A percentile compares a stretch with the other conserved stretches of the same genome.
Evolutionary conservation across 2,888 invertebrate genomes (phyloP).

Genomic region (Caenorhabditis plicata): DNA sequence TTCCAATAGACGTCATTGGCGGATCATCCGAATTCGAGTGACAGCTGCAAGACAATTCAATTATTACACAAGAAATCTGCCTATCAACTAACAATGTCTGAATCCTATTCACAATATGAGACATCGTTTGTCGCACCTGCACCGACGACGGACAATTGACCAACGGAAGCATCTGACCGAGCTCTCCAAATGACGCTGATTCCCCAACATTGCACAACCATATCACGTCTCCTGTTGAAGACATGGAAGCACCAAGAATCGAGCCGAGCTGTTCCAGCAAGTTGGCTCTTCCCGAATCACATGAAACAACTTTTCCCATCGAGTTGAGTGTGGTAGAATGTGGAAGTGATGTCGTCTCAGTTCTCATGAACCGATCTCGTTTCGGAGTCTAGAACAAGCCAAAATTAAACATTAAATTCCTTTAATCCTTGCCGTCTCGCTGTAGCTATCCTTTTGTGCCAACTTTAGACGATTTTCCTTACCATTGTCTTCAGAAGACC

Average conservation of each 20-base stretch:
- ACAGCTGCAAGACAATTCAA: constrained; percentile 50
- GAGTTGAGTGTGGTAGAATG: constrained; percentile 17
- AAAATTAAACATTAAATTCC: neutral
- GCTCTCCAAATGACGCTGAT: constrained; percentile 6
- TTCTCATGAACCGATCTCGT: constrained; percentile 5
- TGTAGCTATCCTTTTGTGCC: constrained; percentile 20
- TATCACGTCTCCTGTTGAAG: constrained; percentile 14
- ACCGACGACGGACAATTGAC: constrained; percentile 46
- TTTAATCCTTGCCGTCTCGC: constrained; percentile 1
- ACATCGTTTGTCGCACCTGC: constrained; percentile 46
- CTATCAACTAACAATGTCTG: constrained; percentile 57
- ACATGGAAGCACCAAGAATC: constrained; percentile 16
- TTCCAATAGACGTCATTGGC: constrained; percentile 50
- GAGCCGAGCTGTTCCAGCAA: constrained; percentile 15
- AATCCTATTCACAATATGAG: constrained; percentile 54
- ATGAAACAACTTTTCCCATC: constrained; percentile 4
- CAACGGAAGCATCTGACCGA: constrained; percentile 38
- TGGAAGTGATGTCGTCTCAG: constrained; percentile 11
- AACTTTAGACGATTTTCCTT: constrained; percentile 15
- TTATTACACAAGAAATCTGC: neutral
- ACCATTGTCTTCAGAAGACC: constrained; percentile 27
- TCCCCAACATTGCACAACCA: constrained; percentile 30
- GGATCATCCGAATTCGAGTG: constrained; percentile 63
- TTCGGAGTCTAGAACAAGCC: constrained; percentile 6
- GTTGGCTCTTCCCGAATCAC: constrained; percentile 18